phyloP scores from a whole-genome alignment of 2,888 invertebrate genomes.

The Lepidocyrtinus sp. region DNA sequence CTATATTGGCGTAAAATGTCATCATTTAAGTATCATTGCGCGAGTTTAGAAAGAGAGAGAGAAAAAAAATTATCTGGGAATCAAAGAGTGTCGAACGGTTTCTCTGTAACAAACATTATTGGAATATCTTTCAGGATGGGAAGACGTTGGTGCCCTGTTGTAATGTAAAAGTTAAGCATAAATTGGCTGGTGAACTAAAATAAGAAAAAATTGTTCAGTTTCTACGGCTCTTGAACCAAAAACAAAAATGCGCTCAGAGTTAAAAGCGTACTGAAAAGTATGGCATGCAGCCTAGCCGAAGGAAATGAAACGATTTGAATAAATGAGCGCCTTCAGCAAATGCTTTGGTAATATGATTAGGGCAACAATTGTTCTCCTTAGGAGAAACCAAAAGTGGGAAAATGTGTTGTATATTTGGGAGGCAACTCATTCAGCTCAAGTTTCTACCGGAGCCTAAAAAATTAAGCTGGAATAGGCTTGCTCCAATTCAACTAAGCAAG shows the following conservation, averaged over 20 bases:
- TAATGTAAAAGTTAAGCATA: too few species aligned
- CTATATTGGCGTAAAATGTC: conserved; percentile 10
- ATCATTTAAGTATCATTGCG: not conserved
- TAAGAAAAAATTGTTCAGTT: too few species aligned
- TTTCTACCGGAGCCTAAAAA: conserved; percentile 53
- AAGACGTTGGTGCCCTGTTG: too few species aligned
- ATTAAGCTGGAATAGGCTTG: conserved; percentile 7
- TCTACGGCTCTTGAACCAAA: not conserved
- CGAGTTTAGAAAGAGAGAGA: too few species aligned
- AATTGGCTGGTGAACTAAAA: too few species aligned
- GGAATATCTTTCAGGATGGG: too few species aligned
- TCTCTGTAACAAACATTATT: too few species aligned
- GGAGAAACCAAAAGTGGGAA: not conserved
- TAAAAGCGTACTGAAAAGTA: too few species aligned
- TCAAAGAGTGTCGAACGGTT: too few species aligned
- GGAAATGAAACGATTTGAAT: conserved; percentile 62
- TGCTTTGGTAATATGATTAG: not conserved
- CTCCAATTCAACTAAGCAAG: conserved; percentile 24
- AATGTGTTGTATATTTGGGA: conserved; percentile 36
- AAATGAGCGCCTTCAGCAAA: conserved; percentile 36
- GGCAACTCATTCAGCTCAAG: conserved; percentile 56
- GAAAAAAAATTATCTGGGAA: too few species aligned
- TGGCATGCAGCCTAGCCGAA: too few species aligned
- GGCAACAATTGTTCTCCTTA: not conserved
- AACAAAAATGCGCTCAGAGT: too few species aligned